Evolutionary conservation across 2,113 vertebrate species (phyloP), one percentile per base, ranked within the genome.

Genomic region (Conger conger): DNA sequence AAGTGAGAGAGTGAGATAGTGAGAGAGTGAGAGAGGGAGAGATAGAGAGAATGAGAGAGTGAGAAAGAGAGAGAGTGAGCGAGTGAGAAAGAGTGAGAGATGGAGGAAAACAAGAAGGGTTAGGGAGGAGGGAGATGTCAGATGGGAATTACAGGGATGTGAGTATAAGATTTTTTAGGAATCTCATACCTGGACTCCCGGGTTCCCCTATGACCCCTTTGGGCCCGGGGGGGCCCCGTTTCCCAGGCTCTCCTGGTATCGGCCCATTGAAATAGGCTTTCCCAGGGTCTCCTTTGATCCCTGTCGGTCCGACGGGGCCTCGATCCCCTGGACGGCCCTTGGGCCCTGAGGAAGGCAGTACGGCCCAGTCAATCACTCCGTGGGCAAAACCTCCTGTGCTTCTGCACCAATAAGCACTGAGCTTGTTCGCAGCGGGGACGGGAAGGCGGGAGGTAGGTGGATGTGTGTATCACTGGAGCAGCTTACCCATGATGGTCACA

Each of bases 221-320:
- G 0, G 0, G 4, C 37, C 95, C 95, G 9, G 68, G 88, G 0
- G 0, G 4, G 35, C 95, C 95, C 11, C 68, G 88, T 91, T 93
- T 94, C 76, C 95, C 94, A 40, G 92, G 91, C 87, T 94, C 90
- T 85, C 95, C 95, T 30, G 79, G 88, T 53, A 37, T 60, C 1
- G 76, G 73, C 36, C 0, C 5, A 0, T 81, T 57, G 18, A 1
- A 36, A 45, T 68, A 81, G 11, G 35, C 6, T 5, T 18, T 73
- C 82, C 93, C 93, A 4, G 87, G 88, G 3, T 92, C 89, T 87
- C 95, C 95, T 90, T 79, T 92, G 0, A 89, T 84, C 27, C 95
- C 98, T 87, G 86, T 92, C 82, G 0, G 0, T 8, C 96, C 96
- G 86, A 93, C 94, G 63, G 89, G 76, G 3, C 98, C 97, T 82